Conservation (phyloP, 1,140 invertebrate species). For the Drosophila pseudoananassae region DNA sequence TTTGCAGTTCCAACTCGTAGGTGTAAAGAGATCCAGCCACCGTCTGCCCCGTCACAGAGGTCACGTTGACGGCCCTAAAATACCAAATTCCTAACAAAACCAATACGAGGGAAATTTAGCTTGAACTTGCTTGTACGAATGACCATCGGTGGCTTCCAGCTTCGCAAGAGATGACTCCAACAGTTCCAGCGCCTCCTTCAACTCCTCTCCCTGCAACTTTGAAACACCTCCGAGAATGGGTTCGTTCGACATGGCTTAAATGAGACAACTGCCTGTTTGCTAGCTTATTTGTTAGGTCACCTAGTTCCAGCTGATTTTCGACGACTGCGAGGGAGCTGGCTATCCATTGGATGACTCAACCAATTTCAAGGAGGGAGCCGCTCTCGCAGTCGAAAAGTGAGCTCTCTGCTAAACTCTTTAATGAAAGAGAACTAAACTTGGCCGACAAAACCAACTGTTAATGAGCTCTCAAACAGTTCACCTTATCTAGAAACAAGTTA, state of each 20-base stretch:
- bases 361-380: not conserved
- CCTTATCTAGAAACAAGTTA: no score
- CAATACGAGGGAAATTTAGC: not conserved
- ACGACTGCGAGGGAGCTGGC: not conserved
- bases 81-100: not conserved
- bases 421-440: not conserved
- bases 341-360: not conserved
- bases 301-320: not conserved
- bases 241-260: not conserved
- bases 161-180: slow-evolving; percentile 14
- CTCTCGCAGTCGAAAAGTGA: not conserved
- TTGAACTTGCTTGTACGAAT: slow-evolving; percentile 27
- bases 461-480: no score
- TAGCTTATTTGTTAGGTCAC: not conserved
- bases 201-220: slow-evolving; percentile 1
- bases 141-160: slow-evolving; percentile 21
- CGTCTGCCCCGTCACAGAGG: slow-evolving; percentile 54
- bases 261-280: not conserved
- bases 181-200: slow-evolving; percentile 2
- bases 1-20: slow-evolving; percentile 55
- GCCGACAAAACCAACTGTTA: no score
- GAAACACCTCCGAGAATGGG: not conserved
- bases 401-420: not conserved
- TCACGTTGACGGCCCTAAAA: slow-evolving; percentile 52
- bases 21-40: slow-evolving; percentile 57